Base-by-base conservation (phyloP, 2,888 invertebrate species). In the Merodon equestris region DNA sequence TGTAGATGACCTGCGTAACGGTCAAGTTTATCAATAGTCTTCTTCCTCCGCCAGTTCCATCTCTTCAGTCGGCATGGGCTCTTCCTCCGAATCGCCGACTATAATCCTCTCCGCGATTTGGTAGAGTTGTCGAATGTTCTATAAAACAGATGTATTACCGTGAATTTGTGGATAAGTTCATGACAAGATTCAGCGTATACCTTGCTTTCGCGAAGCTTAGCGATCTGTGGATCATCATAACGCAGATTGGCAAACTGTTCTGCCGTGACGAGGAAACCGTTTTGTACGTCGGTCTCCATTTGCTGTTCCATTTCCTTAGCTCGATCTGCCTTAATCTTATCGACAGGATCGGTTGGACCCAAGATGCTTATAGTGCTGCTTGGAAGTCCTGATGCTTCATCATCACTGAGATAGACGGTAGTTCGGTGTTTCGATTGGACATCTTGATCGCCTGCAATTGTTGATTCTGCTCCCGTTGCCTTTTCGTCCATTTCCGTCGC, bases 111-210 rank as follows among this genome's bases (percentile, higher is more conserved):
- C 91, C 0, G 93, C 92, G 73, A 92, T 86, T 13, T 86, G 85
- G 84, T 93, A 92, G 83, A 93, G 89, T 83, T 92, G 91, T 34
- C 91, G 90, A 67, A 93, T 92, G 45, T 90, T 91, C 92, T 92
- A 85, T 17, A 86, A 87, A 72, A 70, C 81, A 54, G 44, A 50
- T 18, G 40, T n/a, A 18, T 18, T 10, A 14, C 40, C 14, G 7
- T 40, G 4, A 57, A 38, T 14, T 47, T 18, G 5, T 1, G 13
- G 17, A 34, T n/a, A 0, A 34, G 2, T 44, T 40, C n/a, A n/a
- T n/a, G n/a, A n/a, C n/a, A n/a, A 27, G 15, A 34, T 36, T 10
- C 19, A 10, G 82, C 7, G 7, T 83, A 86, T 85, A 92, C 92
- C 89, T 90, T 88, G 27, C 91, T 90, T 64, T 89, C 87, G 50